Conservation (phyloP, 2,113 vertebrate species). For the Neolamprologus longior region DNA sequence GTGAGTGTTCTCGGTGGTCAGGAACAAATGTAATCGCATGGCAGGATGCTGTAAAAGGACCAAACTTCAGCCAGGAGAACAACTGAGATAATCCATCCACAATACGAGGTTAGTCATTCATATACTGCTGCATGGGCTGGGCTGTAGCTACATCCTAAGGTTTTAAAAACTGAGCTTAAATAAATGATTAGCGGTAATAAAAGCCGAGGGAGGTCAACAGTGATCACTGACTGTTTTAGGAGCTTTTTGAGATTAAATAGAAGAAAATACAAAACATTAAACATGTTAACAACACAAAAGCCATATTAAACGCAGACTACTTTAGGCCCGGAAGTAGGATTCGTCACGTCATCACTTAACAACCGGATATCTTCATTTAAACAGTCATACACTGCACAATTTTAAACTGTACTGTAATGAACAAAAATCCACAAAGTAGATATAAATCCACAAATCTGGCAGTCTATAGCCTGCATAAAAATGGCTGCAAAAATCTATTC, state of each 20-base stretch:
- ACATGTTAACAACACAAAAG: neutral
- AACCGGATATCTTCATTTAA: neutral
- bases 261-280: neutral
- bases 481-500: neutral
- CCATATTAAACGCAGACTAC: neutral
- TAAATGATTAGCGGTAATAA: neutral
- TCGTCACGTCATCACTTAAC: fast-evolving
- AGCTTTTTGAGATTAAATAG: neutral
- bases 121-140: neutral
- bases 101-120: neutral
- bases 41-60: neutral
- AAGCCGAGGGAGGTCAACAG: neutral
- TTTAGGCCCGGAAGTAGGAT: fast-evolving
- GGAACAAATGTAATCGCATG: no score
- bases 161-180: neutral
- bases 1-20: no score
- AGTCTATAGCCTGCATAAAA: neutral
- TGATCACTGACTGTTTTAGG: neutral
- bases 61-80: no score
- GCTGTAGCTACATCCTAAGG: fast-evolving
- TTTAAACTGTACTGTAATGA: neutral
- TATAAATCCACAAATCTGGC: neutral
- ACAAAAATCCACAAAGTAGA: neutral
- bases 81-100: no score
- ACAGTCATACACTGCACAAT: neutral